Evolutionary conservation across 2,888 invertebrate genomes (phyloP).

Genomic region (Neoascia interrupta): DNA sequence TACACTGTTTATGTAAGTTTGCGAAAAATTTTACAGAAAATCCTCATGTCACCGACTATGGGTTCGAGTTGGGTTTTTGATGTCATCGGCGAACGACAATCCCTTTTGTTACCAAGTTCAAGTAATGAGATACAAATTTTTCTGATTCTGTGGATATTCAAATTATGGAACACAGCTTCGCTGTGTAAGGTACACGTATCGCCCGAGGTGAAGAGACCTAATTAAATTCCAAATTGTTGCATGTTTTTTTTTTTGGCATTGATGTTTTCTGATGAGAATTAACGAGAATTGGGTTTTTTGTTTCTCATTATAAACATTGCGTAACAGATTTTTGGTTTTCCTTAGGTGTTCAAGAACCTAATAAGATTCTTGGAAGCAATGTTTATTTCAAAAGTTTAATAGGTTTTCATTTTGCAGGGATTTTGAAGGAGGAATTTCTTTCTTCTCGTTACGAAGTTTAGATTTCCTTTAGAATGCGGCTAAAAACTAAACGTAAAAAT

Average conservation of each 20-base stretch:
- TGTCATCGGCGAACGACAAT: conserved; percentile 16
- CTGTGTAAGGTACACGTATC: conserved; percentile 11
- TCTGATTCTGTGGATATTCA: conserved; percentile 32
- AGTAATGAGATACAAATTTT: conserved; percentile 65
- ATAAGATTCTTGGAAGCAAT: no score
- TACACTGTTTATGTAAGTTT: no score
- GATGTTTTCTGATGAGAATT: conserved; percentile 40
- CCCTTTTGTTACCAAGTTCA: conserved; percentile 35
- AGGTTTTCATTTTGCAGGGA: no score
- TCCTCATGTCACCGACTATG: conserved; percentile 48
- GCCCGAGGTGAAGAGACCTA: conserved; percentile 46
- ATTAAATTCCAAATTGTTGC: conserved; percentile 44
- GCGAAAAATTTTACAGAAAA: conserved; percentile 23
- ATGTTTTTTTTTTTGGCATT: conserved; percentile 53
- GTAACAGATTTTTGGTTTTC: no score
- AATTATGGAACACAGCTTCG: not conserved
- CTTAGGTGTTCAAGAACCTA: no score
- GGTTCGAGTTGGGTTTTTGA: conserved; percentile 23
- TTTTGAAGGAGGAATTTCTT: no score
- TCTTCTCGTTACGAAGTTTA: no score
- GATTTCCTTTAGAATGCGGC: no score
- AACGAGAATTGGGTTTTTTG: not conserved
- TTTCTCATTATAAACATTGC: not conserved
- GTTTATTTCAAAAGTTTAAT: no score
- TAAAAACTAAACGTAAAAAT: no score